Percentiles rank a stretch among this genome's conserved stretches.
These are phyloP conservation scores for Coptodon rendalli DNA, from an alignment of 2,113 vertebrate species.

Conservation along the genomic window DNA sequence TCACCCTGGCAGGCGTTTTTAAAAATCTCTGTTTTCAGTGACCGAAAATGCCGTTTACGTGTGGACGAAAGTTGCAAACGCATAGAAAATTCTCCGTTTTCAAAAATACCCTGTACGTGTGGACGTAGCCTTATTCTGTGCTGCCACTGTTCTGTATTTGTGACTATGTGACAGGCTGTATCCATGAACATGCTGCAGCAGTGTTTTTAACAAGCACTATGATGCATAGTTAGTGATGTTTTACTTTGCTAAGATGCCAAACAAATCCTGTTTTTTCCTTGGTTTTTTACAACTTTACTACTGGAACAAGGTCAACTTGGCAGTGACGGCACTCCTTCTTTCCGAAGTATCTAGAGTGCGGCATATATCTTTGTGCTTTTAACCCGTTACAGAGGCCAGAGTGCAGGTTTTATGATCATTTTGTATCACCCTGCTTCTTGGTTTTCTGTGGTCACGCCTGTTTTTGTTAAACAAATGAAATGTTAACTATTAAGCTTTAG, in stretches of 20 bases:
- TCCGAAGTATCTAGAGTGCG: not conserved
- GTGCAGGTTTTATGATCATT: not conserved
- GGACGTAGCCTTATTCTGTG: not conserved
- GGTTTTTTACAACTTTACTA: not conserved
- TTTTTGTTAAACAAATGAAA: not conserved
- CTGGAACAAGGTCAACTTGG: not conserved
- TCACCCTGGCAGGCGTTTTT: not conserved
- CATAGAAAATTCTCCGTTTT: not conserved
- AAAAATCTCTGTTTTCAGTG: not conserved
- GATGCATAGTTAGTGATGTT: not conserved
- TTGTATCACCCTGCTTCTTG: not conserved
- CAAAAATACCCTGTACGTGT: not conserved
- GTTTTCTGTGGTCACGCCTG: not conserved
- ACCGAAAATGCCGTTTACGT: fast-evolving
- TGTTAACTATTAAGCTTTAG: not conserved
- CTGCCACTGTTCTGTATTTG: not conserved
- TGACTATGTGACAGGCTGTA: not conserved
- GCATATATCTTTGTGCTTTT: not conserved
- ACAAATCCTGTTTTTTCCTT: not conserved
- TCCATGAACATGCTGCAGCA: not conserved
- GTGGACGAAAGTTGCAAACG: not conserved
- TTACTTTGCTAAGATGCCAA: not conserved
- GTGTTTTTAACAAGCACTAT: not conserved
- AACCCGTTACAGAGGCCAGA: not conserved
- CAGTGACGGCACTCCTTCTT: not conserved